Base-by-base conservation (phyloP, 2,797 vertebrate species). In the Anguilla obscura region DNA sequence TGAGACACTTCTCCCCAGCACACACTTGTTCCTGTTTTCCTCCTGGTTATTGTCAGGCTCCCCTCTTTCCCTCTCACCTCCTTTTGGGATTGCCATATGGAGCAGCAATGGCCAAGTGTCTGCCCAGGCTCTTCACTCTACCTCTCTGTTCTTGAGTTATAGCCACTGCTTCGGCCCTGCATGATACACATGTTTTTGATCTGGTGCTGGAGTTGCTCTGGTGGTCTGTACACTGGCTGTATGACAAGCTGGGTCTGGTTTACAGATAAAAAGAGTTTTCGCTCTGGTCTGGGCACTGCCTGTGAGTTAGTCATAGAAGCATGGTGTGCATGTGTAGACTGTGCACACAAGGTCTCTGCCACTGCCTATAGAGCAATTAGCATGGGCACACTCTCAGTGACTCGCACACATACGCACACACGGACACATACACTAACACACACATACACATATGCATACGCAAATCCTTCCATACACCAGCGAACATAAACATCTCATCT, bases 401-500 rank as follows among this genome's bases (percentile, higher is more conserved):
- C 63, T 24, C 7, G 1, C 63, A 69, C 63, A 69, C 63, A 27
- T 79, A 66, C 85, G 52, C 90, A 85, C 60, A 90, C 33, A 86
- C 1, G 76, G 3, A 33, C 85, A 54, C 69, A 30, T 52, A 33
- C 58, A 79, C 50, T 30, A 0, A 85, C n/a, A 85, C 54, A 83
- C 76, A 88, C 80, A 56, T 87, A 54, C 60, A 90, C 90, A 87
- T 88, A 90, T 87, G 54, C 90, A 60, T 63, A 83, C 91, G 10
- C 74, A 76, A 36, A 76, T n/a, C 91, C 33, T 36, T 86, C 40
- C 60, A 21, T 48, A 36, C 36, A 40, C 69, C 69, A 85, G 58
- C 21, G 36, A 66, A 91, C 91, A 93, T 92, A 91, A 87, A 91
- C 84, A 83, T 88, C 93, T 92, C 88, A 90, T 91, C 88, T 90